Conservation (phyloP, 2,888 invertebrate genomes). For the Acanthacorydalis orientalis region DNA sequence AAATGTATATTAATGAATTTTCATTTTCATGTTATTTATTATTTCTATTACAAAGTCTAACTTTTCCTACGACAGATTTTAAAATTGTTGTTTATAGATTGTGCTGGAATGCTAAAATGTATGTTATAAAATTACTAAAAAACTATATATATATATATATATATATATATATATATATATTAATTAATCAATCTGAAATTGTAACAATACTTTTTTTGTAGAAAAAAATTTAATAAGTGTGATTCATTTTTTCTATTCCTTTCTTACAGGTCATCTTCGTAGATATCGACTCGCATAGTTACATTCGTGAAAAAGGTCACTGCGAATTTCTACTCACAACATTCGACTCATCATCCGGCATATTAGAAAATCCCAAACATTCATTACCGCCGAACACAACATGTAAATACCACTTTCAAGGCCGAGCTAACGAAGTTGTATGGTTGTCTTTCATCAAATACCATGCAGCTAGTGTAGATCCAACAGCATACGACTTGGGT, state of each 20-base stretch:
- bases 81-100: too few relatives aligned
- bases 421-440: constrained; percentile 56
- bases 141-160: too few relatives aligned
- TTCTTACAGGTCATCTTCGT: constrained; percentile 48
- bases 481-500: constrained; percentile 45
- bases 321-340: constrained; percentile 64
- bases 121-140: too few relatives aligned
- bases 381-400: constrained; percentile 68
- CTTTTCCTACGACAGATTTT: too few relatives aligned
- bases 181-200: too few relatives aligned
- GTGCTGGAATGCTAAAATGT: too few relatives aligned
- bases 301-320: constrained; percentile 53
- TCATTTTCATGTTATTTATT: too few relatives aligned
- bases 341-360: constrained; percentile 55
- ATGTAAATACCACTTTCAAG: constrained; percentile 64
- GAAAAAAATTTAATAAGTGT: too few relatives aligned
- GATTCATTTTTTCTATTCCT: not conserved
- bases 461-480: constrained; percentile 51
- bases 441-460: constrained; percentile 76
- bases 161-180: too few relatives aligned
- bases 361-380: constrained; percentile 58
- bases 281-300: constrained; percentile 57
- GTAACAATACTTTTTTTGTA: too few relatives aligned
- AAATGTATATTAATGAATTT: too few relatives aligned
- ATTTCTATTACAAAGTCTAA: too few relatives aligned